Base-by-base conservation (phyloP, 37 sponge, comb jelly and placozoan genomes). In the Theonella swinhoei region DNA sequence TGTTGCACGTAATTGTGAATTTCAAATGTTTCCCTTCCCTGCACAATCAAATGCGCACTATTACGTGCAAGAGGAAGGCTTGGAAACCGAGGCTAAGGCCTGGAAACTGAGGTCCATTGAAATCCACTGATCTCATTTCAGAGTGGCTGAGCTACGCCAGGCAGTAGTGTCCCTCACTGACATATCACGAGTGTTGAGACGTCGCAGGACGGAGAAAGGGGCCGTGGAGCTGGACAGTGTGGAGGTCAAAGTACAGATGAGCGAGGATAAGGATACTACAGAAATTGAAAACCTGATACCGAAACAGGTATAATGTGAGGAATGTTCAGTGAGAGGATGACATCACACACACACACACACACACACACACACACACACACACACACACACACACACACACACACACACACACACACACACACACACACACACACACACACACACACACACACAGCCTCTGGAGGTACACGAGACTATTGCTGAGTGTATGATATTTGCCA, bases 401-500 rank as follows among this genome's bases (percentile, higher is more conserved):
- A n/a, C n/a, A n/a, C n/a, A n/a, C n/a, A n/a, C n/a, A n/a, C n/a
- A n/a, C n/a, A n/a, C n/a, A n/a, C n/a, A n/a, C n/a, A n/a, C n/a
- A n/a, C n/a, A n/a, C n/a, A n/a, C n/a, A n/a, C n/a, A n/a, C n/a
- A n/a, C n/a, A n/a, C n/a, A n/a, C n/a, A n/a, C n/a, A n/a, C n/a
- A n/a, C n/a, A n/a, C n/a, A n/a, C n/a, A n/a, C n/a, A n/a, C n/a
- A n/a, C 59, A 93, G 94, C 80, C 84, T 36, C 61, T 93, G 33
- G 88, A 90, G 42, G 73, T 90, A 39, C 94, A 93, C 59, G 91
- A 89, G 38, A 83, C 84, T 0, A 64, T 93, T 9, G 94, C 94
- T 29, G 94, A 93, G 75, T 90, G 91, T 33, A 93, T 93, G 94
- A 93, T 93, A 54, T 89, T 87, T 86, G 88, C 94, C 65, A 93